A percentile compares a stretch with the other conserved stretches of the same genome.
phyloP scores from a whole-genome alignment of 2,113 vertebrate species.

The Ornithorhynchus anatinus region DNA sequence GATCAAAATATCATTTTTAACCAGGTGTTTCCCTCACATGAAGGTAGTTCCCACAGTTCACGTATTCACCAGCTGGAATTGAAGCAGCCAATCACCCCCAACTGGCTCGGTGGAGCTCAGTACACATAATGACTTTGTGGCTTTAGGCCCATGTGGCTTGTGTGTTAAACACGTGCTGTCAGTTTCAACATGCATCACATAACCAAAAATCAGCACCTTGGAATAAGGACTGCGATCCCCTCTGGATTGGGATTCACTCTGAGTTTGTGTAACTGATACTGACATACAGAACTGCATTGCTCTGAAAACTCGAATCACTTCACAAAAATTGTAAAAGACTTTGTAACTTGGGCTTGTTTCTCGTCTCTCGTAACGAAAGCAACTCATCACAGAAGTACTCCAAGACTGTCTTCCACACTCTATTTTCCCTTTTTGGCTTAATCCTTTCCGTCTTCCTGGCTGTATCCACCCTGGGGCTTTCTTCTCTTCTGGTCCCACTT shows the following conservation, averaged over 20 bases:
- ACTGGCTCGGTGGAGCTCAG: background rate
- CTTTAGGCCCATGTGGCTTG: background rate
- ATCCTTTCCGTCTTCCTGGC: too few species aligned
- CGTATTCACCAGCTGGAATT: background rate
- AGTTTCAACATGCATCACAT: background rate
- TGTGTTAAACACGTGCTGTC: conserved; percentile 1
- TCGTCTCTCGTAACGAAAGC: too few species aligned
- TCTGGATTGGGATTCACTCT: conserved; percentile 10
- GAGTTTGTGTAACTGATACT: background rate
- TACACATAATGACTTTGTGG: too few species aligned
- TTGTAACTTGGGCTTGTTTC: background rate
- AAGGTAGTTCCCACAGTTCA: background rate
- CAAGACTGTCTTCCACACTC: too few species aligned
- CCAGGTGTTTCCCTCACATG: conserved; percentile 13
- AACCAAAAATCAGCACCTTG: background rate
- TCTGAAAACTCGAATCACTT: conserved; percentile 8
- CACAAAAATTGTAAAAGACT: background rate
- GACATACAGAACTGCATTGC: background rate
- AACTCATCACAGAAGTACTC: too few species aligned
- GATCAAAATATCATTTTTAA: conserved; percentile 7
- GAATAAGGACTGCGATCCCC: background rate
- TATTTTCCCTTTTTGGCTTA: too few species aligned
- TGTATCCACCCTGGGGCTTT: background rate
- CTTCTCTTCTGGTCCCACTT: conserved; percentile 20
- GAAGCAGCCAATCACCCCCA: background rate